Base-by-base conservation (phyloP, 2,888 invertebrate species). In the Cryptocephalus moraei region DNA sequence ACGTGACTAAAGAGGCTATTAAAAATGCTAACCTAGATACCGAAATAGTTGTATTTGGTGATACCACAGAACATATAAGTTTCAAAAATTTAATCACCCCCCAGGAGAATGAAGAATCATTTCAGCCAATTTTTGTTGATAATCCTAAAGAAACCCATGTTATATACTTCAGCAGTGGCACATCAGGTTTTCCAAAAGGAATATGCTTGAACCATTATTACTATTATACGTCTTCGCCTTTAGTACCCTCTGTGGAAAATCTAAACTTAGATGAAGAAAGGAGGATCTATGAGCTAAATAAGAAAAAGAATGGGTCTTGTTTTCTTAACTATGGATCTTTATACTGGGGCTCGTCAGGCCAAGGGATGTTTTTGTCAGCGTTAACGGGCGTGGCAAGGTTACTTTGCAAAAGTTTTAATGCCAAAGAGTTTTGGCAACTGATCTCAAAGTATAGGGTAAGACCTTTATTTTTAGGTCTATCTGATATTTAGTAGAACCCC, bases 131-230 rank as follows among this genome's bases (percentile, higher is more conserved):
- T 8, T 39, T 42, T 34, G 45, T 52, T 11, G 43, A 49, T 13
- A 38, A 51, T 10, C 44, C 48, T 32, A 51, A 45, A 43, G 58
- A 60, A 9, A 63, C 61, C 1, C 58, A 56, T 8, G 46, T 59
- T 8, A 60, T 64, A 43, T 56, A 58, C 33, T 66, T 63, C 51
- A 64, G 62, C 36, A 65, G 64, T 46, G 66, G 68, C 8, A 68
- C 65, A 1, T 63, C 66, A 0, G 68, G 67, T 8, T 49, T 64
- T 22, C 65, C 66, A 0, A 68, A 68, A 56, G 66, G 63, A 6
- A 59, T 66, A 31, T 65, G 66, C 46, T 41, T 61, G 9, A 58
- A 51, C 44, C 60, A 61, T 41, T 44, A 50, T 36, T 50, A 54
- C 39, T 54, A 49, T 39, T 48, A 44, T 10, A 44, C 46, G 10